These are phyloP conservation scores for Sylvilagus floridanus DNA, from an alignment of 2,797 vertebrate genomes.

Conservation along the genomic window DNA sequence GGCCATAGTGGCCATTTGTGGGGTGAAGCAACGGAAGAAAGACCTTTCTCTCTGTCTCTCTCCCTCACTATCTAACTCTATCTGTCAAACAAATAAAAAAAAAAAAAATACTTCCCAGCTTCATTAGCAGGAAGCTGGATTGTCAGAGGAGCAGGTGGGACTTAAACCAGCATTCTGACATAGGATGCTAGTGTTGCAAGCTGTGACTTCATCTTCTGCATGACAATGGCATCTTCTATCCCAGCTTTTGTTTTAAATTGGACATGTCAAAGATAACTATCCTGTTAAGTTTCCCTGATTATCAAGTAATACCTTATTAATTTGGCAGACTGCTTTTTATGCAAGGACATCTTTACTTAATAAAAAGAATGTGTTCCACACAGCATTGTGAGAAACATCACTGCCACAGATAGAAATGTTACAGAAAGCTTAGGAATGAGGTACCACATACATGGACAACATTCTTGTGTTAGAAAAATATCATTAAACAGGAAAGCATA, in stretches of 20 bases:
- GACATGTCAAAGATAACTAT: neutral
- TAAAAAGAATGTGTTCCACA: neutral
- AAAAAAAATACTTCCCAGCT: too few relatives aligned
- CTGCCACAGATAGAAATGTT: slow-evolving; percentile 5
- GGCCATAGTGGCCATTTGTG: too few relatives aligned
- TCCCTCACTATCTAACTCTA: too few relatives aligned
- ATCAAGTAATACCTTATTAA: slow-evolving; percentile 12
- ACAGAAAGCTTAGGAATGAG: neutral
- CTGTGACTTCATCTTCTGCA: too few relatives aligned
- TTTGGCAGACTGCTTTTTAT: slow-evolving; percentile 30
- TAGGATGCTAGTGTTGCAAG: too few relatives aligned
- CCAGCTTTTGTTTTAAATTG: slow-evolving; percentile 32
- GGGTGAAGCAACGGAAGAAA: too few relatives aligned
- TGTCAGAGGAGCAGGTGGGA: too few relatives aligned
- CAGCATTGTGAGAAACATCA: neutral
- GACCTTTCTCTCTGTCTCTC: too few relatives aligned
- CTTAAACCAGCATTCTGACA: too few relatives aligned
- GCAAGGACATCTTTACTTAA: slow-evolving; percentile 26
- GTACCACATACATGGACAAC: neutral
- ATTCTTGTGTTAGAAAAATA: neutral
- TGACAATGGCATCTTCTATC: neutral
- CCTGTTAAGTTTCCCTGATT: slow-evolving; percentile 35
- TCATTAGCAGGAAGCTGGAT: too few relatives aligned
- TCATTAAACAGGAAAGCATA: neutral
- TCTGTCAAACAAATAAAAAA: too few relatives aligned